Base-by-base conservation (phyloP, 2,797 vertebrate species). In the Sebastes iracundus region DNA sequence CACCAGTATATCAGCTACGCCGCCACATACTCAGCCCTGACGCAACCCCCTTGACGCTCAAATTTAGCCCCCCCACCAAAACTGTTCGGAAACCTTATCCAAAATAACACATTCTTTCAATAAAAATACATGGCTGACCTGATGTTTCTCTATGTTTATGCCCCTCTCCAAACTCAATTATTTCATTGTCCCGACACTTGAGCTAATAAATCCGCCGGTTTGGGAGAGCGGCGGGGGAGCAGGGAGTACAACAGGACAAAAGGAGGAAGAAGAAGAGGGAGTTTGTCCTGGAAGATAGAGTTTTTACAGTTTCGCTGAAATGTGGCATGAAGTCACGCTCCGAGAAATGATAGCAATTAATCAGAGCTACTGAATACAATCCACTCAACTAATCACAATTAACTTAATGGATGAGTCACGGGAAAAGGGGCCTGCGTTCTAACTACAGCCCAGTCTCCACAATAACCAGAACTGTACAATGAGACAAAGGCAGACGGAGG, bases 321-420 rank as follows among this genome's bases (percentile, higher is more conserved):
- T 85, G 82, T 79, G 60, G 70, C 81, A 89, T 92, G 90, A 93
- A 87, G 91, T 93, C 91, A 95, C 53, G 27, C 78, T 82, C 75
- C 85, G 79, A 93, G 88, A 93, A 94, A 94, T 84, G 65, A 93
- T 58, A 82, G 93, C 82, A 92, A 95, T 95, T 95, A 93, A 96
- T 96, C 94, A 94, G 86, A 58, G 93, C 94, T 95, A 94, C 95
- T 65, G 93, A 93, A 93, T 84, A 72, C 79, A 90, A 89, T 89
- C 87, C 83, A 81, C 89, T 90, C 75, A 55, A 92, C 94, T 91
- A 92, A 95, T 94, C 92, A 87, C 86, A 86, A 93, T 94, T 92
- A 92, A 84, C 77, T 52, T 88, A 91, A 93, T 80, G 75, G 70
- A 93, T 92, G 90, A 93, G 82, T 92, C 87, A 86, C 23, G 13